Conservation (phyloP, 1,140 invertebrate species). For the Mesaphorura yosii region DNA sequence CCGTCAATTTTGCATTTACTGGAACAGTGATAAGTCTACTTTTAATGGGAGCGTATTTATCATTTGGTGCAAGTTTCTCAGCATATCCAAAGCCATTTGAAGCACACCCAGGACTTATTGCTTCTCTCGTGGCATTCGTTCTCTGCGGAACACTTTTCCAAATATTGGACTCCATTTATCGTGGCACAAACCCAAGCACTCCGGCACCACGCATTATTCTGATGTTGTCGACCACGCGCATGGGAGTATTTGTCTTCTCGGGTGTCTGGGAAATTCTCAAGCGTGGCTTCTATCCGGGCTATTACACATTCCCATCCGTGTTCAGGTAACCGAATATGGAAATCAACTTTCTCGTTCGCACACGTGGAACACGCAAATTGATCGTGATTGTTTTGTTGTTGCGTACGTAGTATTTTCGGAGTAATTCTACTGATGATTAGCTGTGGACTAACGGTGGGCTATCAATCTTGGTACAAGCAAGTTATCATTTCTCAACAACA, state of each 20-base stretch:
- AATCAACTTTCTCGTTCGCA: too few species aligned
- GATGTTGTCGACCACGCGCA: not conserved
- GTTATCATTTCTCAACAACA: too few species aligned
- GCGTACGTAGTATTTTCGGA: not conserved
- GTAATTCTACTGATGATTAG: not conserved
- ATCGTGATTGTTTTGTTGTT: too few species aligned
- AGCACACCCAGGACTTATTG: not conserved
- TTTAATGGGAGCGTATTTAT: not conserved
- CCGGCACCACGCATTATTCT: too few species aligned
- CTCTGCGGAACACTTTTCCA: not conserved
- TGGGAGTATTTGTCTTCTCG: not conserved
- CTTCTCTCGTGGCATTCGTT: not conserved
- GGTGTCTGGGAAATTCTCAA: not conserved
- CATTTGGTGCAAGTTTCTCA: too few species aligned
- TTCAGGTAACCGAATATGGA: not conserved
- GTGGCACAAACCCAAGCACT: not conserved
- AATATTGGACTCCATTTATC: not conserved
- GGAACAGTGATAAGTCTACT: not conserved
- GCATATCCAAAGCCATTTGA: too few species aligned
- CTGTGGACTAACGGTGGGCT: not conserved
- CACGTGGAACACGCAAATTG: too few species aligned
- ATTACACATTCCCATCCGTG: not conserved
- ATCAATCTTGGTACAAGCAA: not conserved
- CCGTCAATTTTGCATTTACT: not conserved
- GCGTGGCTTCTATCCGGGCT: not conserved